Conservation (phyloP, 2,888 invertebrate genomes). For the Bibio marci region DNA sequence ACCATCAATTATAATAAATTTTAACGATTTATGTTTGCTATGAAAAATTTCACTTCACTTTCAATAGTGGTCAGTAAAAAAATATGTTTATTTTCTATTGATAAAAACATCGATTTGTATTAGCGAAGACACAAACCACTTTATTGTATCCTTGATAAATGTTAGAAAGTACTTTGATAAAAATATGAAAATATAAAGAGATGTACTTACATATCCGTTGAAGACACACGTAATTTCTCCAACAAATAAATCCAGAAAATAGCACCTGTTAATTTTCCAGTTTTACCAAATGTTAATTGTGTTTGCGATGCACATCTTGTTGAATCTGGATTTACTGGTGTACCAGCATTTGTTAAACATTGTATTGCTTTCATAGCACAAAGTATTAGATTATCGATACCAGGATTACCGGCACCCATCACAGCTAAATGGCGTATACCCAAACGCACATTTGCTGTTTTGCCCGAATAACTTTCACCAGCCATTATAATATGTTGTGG, state of each 20-base stretch:
- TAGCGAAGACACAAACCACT: no score
- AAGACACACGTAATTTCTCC: constrained; percentile 77
- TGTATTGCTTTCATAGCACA: constrained; percentile 35
- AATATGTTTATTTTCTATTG: no score
- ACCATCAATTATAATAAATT: no score
- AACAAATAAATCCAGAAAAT: constrained; percentile 72
- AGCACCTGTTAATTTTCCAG: constrained; percentile 78
- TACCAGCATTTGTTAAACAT: constrained; percentile 67
- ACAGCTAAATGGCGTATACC: constrained; percentile 64
- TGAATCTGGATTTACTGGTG: constrained; percentile 68
- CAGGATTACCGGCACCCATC: constrained; percentile 52
- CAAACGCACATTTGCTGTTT: constrained; percentile 68
- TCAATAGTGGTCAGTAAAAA: no score
- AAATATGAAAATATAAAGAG: no score
- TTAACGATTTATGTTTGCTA: no score
- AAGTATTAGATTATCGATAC: constrained; percentile 11
- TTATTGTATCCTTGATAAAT: no score
- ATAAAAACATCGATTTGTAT: no score
- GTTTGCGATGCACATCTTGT: constrained; percentile 67
- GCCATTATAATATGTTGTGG: constrained; percentile 75
- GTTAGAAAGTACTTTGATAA: no score
- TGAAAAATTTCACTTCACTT: no score
- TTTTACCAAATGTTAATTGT: constrained; percentile 65
- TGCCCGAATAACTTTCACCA: constrained; percentile 84
- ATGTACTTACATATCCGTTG: constrained; percentile 55